Evolutionary conservation across 2,797 vertebrate species (phyloP), one percentile per base, ranked within the genome.

Genomic region (Micropoecilia bifurca): DNA sequence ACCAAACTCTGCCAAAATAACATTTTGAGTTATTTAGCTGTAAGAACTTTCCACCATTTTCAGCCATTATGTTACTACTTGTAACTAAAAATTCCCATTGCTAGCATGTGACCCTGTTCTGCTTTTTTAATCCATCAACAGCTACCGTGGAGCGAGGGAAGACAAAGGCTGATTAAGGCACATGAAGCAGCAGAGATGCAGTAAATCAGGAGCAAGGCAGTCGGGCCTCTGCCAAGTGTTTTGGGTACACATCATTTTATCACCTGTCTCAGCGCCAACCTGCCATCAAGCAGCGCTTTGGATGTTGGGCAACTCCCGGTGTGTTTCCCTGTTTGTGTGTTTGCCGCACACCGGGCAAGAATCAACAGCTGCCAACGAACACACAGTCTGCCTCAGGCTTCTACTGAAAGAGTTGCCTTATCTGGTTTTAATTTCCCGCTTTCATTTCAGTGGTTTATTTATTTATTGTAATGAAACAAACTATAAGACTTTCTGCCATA

Each of bases 241-340:
- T 90, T 76, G 78, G 71, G 89, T 90, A 91, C 91, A 91, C 88
- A 92, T 77, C 59, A 74, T 90, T 92, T 91, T 86, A 93, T 90
- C 91, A 91, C 87, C 88, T 87, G 87, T 85, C 81, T 83, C 72
- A 16, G 50, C 47, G 59, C 81, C 82, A 85, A 80, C 75, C 90
- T 88, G 87, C 87, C 91, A 92, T 88, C 75, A 91, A 9, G 88
- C 88, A 71, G 46, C 78, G 84, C 90, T 89, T 75, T 53, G 55
- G 85, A 73, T 90, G 86, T 91, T 88, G 86, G 84, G 83, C 84
- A 80, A 85, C 83, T 71, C 63, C 76, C 46, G 46, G 69, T 77
- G 74, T 55, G 81, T 77, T 71, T 79, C 47, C 41, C 43, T 85
- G 75, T 61, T 71, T 79, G 82, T 78, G 75, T 76, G 77, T 74